Percentiles rank a stretch among this genome's conserved stretches.
Conservation (phyloP, 2,888 invertebrate species). For the Oscheius myriophilus region DNA sequence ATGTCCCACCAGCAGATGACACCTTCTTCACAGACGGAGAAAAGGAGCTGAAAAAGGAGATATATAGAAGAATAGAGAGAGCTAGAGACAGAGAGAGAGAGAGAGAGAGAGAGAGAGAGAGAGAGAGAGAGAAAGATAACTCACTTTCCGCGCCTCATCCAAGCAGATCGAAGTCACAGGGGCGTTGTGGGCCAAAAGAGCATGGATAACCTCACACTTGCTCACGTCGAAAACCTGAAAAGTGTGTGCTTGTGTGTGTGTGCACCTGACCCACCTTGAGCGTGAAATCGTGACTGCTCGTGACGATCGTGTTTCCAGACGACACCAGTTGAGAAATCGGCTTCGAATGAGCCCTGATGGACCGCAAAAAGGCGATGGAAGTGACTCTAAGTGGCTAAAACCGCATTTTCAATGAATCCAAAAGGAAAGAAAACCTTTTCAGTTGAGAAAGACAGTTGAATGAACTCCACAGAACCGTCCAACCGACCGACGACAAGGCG, state of each 20-base stretch:
- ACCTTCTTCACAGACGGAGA: constrained; percentile 61
- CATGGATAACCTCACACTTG: constrained; percentile 22
- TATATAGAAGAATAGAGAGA: too few relatives aligned
- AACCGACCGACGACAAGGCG: constrained; percentile 55
- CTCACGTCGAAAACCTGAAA: constrained; percentile 10
- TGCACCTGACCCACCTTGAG: constrained; percentile 13
- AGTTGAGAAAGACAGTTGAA: constrained; percentile 36
- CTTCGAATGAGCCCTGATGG: constrained; percentile 49
- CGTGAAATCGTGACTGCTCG: constrained; percentile 46
- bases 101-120: too few relatives aligned
- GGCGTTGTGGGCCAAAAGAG: constrained; percentile 59
- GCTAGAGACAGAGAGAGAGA: not conserved
- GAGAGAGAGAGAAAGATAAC: not conserved
- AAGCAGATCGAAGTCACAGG: constrained; percentile 47
- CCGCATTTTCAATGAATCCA: not conserved
- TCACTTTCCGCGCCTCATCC: constrained; percentile 34
- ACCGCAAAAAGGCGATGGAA: constrained; percentile 34
- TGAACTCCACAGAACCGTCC: constrained; percentile 61
- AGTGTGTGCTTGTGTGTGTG: not conserved
- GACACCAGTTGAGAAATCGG: constrained; percentile 42
- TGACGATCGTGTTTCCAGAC: constrained; percentile 29
- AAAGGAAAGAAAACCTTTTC: constrained; percentile 9
- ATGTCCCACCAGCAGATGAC: constrained; percentile 67
- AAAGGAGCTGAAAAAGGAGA: constrained; percentile 42
- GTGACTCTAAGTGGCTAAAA: constrained; percentile 34